Percentiles rank a stretch among this genome's conserved stretches.
Evolutionary conservation across 2,888 invertebrate species (phyloP).

Genomic region (Sepiola atlantica): DNA sequence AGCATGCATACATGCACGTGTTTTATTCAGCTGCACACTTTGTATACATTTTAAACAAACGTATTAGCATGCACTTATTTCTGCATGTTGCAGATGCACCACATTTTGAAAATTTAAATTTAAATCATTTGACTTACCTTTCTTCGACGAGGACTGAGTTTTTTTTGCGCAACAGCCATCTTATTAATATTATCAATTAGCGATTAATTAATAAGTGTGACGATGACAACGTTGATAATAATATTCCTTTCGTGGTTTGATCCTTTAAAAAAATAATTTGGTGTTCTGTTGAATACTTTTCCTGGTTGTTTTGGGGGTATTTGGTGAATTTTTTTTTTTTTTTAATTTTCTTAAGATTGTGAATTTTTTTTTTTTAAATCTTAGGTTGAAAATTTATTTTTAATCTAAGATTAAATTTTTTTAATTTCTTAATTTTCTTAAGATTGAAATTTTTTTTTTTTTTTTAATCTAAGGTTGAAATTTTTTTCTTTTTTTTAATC

Average conservation of each 20-base stretch:
- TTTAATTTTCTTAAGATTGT: neutral
- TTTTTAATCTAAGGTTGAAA: too few species aligned
- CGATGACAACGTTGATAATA: neutral
- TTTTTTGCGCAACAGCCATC: conserved; percentile 20
- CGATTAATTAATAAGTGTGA: neutral
- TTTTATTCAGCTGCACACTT: neutral
- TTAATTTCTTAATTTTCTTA: too few species aligned
- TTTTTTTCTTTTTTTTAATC: too few species aligned
- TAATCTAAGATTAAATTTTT: too few species aligned
- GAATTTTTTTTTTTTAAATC: too few species aligned
- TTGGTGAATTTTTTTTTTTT: neutral
- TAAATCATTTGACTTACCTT: neutral
- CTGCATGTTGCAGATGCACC: neutral
- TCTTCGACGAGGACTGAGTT: neutral
- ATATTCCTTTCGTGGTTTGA: neutral
- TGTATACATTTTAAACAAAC: neutral
- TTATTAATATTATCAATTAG: neutral
- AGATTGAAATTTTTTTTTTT: too few species aligned
- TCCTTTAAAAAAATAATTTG: neutral
- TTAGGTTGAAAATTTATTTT: too few species aligned
- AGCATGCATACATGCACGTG: neutral
- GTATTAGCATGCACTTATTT: neutral
- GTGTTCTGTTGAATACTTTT: neutral
- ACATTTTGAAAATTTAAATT: neutral
- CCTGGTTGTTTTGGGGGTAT: neutral